Evolutionary conservation across 2,113 vertebrate species (phyloP), one percentile per base, ranked within the genome.

Genomic region (Apodemus sylvaticus): DNA sequence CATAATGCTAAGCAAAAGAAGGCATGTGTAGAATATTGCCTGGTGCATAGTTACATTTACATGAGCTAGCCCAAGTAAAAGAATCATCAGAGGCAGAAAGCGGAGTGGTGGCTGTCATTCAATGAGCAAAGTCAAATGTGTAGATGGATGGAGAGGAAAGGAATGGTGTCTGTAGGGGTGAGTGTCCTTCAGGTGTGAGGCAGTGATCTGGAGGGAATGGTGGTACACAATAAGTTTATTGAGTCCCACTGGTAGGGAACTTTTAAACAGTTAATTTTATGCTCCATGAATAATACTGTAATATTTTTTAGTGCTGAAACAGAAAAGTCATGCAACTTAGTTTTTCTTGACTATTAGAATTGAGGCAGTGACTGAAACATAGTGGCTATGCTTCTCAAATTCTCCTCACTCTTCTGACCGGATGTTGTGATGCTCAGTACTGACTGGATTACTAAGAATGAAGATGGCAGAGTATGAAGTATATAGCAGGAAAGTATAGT

Each of bases 251-350:
- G 26, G 66, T 36, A 66, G 39, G 29, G 93, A 51, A 86, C 53
- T 34, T 88, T 93, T 34, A 82, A 94, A 45, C 96, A 17, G 29
- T 86, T 95, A 53, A 42, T 88, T 73, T 93, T 94, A 85, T 74
- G 48, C 82, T 91, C 39, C 10, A 3, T 82, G 7, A 62, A 48
- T 85, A 94, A 24, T 14, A 70, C 9, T 36, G 73, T 13, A 42
- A 4, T 60, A 48, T 90, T 89, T 97, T 89, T 95, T 77, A 36
- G 31, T 51, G 51, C n/a, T 77, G 26, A 89, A 81, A 89, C 66
- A 76, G 90, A 79, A 66, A 68, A 66, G 13, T 53, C 13, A 26
- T 39, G 6, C 8, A 9, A 70, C 34, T 68, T 86, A 88, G 7
- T 48, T 89, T 91, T 94, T 93, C 62, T 90, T 77, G 1, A 76